Conservation (phyloP, 2,113 vertebrate species). For the Tylochromis polylepis region DNA sequence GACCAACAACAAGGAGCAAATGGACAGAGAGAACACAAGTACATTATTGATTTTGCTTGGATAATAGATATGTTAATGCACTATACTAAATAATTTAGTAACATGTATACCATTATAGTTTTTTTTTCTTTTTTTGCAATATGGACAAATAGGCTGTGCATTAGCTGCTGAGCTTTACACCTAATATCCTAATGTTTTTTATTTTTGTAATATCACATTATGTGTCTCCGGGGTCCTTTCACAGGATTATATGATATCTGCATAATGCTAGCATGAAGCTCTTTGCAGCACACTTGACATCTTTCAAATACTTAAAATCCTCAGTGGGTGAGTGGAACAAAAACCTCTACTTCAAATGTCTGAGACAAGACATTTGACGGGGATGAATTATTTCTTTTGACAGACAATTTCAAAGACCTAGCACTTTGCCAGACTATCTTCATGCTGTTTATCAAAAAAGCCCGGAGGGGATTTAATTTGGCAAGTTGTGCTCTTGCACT, state of each 20-base stretch:
- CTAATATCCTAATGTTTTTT: not conserved
- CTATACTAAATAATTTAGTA: conserved; percentile 19
- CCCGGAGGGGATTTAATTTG: conserved; percentile 33
- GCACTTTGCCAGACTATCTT: conserved; percentile 24
- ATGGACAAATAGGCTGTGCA: not conserved
- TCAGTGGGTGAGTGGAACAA: conserved; percentile 12
- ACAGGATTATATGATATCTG: conserved; percentile 4
- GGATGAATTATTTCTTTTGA: conserved; percentile 26
- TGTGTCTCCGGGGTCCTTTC: not conserved
- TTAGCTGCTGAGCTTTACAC: not conserved
- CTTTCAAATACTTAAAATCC: conserved; percentile 37
- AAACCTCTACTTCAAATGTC: conserved; percentile 11
- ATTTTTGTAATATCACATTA: not conserved
- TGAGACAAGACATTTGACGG: not conserved
- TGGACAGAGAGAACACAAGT: not conserved
- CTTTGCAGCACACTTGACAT: not conserved
- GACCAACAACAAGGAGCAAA: not conserved
- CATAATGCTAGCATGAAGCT: conserved; percentile 2
- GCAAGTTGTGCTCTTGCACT: conserved; percentile 18
- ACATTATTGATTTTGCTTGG: conserved; percentile 13
- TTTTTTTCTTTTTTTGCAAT: not conserved
- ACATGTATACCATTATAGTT: not conserved
- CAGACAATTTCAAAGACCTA: conserved; percentile 22
- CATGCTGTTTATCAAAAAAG: conserved; percentile 33
- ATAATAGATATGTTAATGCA: not conserved